phyloP scores from a whole-genome alignment of 1,140 invertebrate species.

The Homalodisca vitripennis region DNA sequence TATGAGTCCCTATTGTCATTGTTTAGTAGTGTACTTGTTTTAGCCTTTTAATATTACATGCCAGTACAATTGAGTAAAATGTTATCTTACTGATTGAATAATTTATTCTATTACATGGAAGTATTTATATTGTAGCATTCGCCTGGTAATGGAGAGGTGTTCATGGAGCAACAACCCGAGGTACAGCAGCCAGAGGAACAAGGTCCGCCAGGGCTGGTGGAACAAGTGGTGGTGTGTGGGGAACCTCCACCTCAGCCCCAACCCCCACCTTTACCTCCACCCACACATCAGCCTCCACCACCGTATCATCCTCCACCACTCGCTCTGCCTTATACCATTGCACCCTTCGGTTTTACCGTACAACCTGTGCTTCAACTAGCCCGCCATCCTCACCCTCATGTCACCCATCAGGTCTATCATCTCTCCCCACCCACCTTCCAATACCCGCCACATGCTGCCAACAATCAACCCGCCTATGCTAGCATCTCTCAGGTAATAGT shows the following conservation, averaged over 20 bases:
- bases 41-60: too few relatives aligned
- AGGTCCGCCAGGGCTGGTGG: conserved; percentile 2
- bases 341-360: conserved; percentile 55
- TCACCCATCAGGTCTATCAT: conserved; percentile 47
- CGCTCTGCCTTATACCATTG: conserved; percentile 58
- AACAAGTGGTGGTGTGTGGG: background rate
- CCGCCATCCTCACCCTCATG: conserved; percentile 13
- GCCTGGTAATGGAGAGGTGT: background rate
- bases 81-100: too few relatives aligned
- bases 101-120: too few relatives aligned
- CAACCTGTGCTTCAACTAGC: conserved; percentile 45
- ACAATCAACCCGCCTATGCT: conserved; percentile 32
- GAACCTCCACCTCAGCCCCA: conserved; percentile 20
- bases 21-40: too few relatives aligned
- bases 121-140: conserved; percentile 4
- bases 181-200: conserved; percentile 16
- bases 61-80: too few relatives aligned
- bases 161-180: background rate
- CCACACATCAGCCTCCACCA: conserved; percentile 26
- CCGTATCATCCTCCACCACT: conserved; percentile 53
- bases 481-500: conserved; percentile 29
- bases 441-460: conserved; percentile 37
- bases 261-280: conserved; percentile 1
- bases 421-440: conserved; percentile 47
- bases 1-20: too few relatives aligned